Evolutionary conservation across 2,888 invertebrate genomes (phyloP).

Genomic region (Erebia aethiops): DNA sequence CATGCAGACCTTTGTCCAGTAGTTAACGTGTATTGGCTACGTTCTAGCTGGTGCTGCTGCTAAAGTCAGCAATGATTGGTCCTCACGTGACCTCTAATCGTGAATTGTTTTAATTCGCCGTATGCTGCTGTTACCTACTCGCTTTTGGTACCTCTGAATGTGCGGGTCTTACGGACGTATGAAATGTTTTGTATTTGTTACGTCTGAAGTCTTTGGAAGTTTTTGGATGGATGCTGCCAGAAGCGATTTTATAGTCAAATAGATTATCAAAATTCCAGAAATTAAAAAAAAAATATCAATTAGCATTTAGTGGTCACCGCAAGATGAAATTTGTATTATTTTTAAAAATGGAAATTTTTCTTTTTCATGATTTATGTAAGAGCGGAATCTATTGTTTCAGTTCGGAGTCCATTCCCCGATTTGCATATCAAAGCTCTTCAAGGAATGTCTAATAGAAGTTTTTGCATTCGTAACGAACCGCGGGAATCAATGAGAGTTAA

Average conservation of each 20-base stretch:
- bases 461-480: slow-evolving; percentile 75
- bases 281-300: slow-evolving; percentile 17
- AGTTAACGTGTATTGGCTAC: too few species aligned
- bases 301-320: slow-evolving; percentile 6
- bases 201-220: too few species aligned
- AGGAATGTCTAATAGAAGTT: slow-evolving; percentile 70
- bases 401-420: slow-evolving; percentile 58
- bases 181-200: too few species aligned
- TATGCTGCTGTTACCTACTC: too few species aligned
- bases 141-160: too few species aligned
- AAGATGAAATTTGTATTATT: slow-evolving; percentile 28
- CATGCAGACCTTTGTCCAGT: too few species aligned
- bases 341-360: slow-evolving; percentile 37
- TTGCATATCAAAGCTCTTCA: slow-evolving; percentile 71
- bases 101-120: too few species aligned
- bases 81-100: too few species aligned
- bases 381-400: slow-evolving; percentile 69
- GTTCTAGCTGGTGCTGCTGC: too few species aligned
- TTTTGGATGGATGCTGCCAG: too few species aligned
- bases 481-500: slow-evolving; percentile 66
- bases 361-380: slow-evolving; percentile 45
- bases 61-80: too few species aligned
- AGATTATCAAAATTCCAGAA: slow-evolving; percentile 12
- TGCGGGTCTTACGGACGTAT: too few species aligned
- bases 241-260: background rate